Evolutionary conservation across 2,888 invertebrate genomes (phyloP).

Genomic region (Hydriomena furcata): DNA sequence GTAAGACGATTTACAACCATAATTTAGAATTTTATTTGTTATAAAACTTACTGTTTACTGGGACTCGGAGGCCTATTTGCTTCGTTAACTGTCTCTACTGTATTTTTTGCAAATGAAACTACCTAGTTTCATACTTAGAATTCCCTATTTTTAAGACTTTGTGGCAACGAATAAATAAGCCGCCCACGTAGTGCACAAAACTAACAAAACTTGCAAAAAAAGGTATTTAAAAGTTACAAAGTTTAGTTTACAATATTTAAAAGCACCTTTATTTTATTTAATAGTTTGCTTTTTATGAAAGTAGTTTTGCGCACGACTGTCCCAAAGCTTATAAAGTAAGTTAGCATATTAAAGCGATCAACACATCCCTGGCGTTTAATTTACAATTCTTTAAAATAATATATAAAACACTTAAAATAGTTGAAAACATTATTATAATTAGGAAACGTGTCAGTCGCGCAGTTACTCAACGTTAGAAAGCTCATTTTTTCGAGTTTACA

Average conservation of each 20-base stretch:
- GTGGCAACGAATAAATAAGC: background rate
- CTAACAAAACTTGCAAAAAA: conserved; percentile 9
- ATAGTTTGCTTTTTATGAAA: background rate
- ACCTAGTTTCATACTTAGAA: too few species aligned
- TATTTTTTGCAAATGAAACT: too few species aligned
- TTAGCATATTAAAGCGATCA: conserved; percentile 40
- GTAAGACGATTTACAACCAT: conserved; percentile 58
- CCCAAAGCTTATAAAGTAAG: conserved; percentile 20
- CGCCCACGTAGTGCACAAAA: conserved; percentile 13
- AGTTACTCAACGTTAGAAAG: conserved; percentile 51
- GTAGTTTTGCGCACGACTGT: conserved; percentile 22
- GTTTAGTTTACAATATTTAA: background rate
- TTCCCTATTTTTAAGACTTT: background rate
- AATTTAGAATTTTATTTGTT: conserved; percentile 46
- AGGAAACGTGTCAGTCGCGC: conserved; percentile 59
- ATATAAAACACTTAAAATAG: conserved; percentile 40
- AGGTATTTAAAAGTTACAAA: background rate
- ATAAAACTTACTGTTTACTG: background rate
- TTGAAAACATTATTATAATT: conserved; percentile 37
- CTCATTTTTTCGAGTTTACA: conserved; percentile 43
- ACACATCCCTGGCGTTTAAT: conserved; percentile 20
- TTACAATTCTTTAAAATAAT: conserved; percentile 32
- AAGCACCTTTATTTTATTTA: conserved; percentile 20
- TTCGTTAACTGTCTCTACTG: background rate
- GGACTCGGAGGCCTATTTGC: background rate